Percentiles rank a stretch among this genome's conserved stretches.
Evolutionary conservation across 2,888 invertebrate species (phyloP).

Genomic region (Aphodius granarius): DNA sequence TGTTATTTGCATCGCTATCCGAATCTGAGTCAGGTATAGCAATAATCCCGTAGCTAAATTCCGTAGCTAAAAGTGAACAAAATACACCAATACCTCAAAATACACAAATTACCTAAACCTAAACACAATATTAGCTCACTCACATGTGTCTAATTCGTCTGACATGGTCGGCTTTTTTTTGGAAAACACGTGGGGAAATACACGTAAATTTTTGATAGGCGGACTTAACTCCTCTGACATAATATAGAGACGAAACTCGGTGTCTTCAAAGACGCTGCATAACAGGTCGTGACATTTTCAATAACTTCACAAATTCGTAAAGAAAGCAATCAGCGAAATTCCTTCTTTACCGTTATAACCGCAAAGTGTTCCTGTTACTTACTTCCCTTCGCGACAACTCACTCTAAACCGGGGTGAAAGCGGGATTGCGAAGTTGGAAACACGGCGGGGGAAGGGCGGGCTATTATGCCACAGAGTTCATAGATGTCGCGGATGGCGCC

Average conservation of each 20-base stretch:
- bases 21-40: constrained; percentile 59
- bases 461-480: too few species aligned
- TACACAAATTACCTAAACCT: too few species aligned
- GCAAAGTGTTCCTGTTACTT: too few species aligned
- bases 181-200: constrained; percentile 73
- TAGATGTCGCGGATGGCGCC: too few species aligned
- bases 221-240: constrained; percentile 59
- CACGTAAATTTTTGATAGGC: constrained; percentile 65
- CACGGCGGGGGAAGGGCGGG: too few species aligned
- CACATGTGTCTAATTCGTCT: constrained; percentile 40
- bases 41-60: constrained; percentile 30
- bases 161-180: constrained; percentile 58
- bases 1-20: constrained; percentile 47
- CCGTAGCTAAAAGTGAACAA: not conserved
- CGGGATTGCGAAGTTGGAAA: too few species aligned
- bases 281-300: constrained; percentile 13
- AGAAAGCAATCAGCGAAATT: not conserved
- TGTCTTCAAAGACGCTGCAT: not conserved
- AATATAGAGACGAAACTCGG: not conserved
- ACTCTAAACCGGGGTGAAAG: too few species aligned
- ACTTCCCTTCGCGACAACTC: too few species aligned
- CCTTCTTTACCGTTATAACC: not conserved
- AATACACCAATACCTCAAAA: not conserved
- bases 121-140: constrained; percentile 22
- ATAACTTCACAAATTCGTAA: not conserved